Base-by-base conservation (phyloP, 2,888 invertebrate genomes). In the Clepsis dumicolana region DNA sequence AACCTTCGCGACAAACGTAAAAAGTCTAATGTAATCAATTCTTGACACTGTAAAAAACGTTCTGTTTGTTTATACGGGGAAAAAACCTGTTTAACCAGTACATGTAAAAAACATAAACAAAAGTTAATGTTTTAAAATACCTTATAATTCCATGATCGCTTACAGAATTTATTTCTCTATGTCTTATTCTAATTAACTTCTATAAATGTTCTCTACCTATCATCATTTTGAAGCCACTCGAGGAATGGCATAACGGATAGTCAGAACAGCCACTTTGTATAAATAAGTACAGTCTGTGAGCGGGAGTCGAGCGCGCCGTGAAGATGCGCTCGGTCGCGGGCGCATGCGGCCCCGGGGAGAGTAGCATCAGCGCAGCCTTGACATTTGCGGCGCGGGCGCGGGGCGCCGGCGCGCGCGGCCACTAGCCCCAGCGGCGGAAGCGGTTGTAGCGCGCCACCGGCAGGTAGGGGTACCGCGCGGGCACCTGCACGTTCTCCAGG, bases 341-440 rank as follows among this genome's bases (percentile, higher is more conserved):
- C 77, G 75, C 75, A 75, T 77, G 65, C 65, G 76, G 78, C 78
- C 73, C 77, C 79, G 75, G 77, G 78, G 74, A 72, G 74, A 72
- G 77, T 78, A 80, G 81, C 81, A 81, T 80, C 85, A 81, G 78
- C 82, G 85, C 83, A 88, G 81, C 93, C 92, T 92, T 92, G 91
- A 90, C 91, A 91, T 92, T 91, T 86, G 84, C 70, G 73, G 78
- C 75, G 77, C 77, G 79, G 74, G 66, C 38, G 38, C 38, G 38
- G 38, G 38, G 72, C 78, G 84, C 32, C 32, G 10, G 76, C 75
- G 71, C 72, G 66, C 68, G 72, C 78, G 84, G 84, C 79, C 85
- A 82, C 87, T 91, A 91, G 88, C 92, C 92, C 91, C 92, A 91
- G 72, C 91, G 90, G 73, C 93, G 92, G 82, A 90, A 88, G 71